Conservation (phyloP, 2,113 vertebrate genomes). For the Hemicordylus capensis region DNA sequence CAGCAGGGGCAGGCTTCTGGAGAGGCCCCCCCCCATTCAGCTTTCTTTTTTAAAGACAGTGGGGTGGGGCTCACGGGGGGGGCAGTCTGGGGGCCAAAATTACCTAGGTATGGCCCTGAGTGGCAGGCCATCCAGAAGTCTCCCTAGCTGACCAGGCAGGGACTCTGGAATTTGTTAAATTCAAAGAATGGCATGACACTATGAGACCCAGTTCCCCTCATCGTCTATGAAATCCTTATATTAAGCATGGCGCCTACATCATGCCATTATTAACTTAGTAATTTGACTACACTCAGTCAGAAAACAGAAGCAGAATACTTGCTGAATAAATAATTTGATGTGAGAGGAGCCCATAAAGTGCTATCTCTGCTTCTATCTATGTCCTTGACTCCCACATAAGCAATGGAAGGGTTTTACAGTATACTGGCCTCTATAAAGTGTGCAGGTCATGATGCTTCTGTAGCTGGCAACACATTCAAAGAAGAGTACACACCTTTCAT, state of each 20-base stretch:
- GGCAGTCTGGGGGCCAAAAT: too few species aligned
- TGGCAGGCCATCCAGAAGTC: background rate
- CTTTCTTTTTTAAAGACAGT: too few species aligned
- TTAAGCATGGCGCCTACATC: too few species aligned
- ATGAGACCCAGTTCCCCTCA: too few species aligned
- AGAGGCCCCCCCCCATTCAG: too few species aligned
- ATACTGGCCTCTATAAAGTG: background rate
- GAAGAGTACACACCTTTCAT: background rate
- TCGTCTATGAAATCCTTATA: too few species aligned
- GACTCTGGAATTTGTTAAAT: background rate
- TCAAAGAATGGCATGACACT: too few species aligned
- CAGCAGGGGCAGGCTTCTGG: too few species aligned
- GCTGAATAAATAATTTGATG: background rate
- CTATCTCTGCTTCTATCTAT: background rate
- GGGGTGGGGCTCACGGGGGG: too few species aligned
- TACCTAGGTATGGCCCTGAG: too few species aligned
- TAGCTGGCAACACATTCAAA: constrained; percentile 6
- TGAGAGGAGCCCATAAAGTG: background rate
- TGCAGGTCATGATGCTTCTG: background rate
- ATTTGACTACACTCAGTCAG: background rate
- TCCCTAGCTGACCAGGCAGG: background rate
- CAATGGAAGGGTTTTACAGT: background rate
- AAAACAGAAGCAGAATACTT: background rate
- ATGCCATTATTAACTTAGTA: background rate
- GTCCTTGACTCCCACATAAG: background rate